Evolutionary conservation across 2,113 vertebrate genomes (phyloP).

Genomic region (Canis aureus): DNA sequence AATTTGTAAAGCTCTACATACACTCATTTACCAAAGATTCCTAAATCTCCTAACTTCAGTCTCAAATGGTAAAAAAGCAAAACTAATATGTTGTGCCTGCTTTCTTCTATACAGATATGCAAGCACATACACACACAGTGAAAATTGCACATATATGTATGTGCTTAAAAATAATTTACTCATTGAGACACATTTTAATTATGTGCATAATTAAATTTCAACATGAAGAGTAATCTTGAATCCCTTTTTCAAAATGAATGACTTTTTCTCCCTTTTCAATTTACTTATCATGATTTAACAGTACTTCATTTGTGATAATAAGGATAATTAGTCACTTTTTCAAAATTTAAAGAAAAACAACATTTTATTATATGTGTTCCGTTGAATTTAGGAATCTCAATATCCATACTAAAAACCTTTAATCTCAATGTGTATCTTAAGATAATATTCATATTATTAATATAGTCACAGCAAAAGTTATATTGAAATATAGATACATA

Average conservation of each 20-base stretch:
- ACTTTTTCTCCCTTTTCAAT: not conserved
- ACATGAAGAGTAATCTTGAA: not conserved
- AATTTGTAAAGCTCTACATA: not conserved
- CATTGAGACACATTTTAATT: not conserved
- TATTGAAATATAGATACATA: not conserved
- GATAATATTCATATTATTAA: not conserved
- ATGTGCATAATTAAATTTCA: not conserved
- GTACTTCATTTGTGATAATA: not conserved
- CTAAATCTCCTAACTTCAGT: not conserved
- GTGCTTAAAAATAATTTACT: slow-evolving; percentile 9
- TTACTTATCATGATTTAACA: not conserved
- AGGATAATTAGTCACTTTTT: not conserved
- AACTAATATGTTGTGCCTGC: not conserved
- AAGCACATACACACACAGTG: not conserved
- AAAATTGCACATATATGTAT: not conserved
- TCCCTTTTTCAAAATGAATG: not conserved
- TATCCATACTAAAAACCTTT: not conserved
- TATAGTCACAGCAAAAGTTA: not conserved
- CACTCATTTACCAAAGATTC: not conserved
- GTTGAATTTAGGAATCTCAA: not conserved
- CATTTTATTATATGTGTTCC: not conserved
- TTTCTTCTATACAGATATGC: not conserved
- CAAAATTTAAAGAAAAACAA: slow-evolving; percentile 30
- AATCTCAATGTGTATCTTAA: not conserved
- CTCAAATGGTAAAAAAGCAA: not conserved